phyloP scores from a whole-genome alignment of 2,113 vertebrate species.

The Carollia perspicillata region DNA sequence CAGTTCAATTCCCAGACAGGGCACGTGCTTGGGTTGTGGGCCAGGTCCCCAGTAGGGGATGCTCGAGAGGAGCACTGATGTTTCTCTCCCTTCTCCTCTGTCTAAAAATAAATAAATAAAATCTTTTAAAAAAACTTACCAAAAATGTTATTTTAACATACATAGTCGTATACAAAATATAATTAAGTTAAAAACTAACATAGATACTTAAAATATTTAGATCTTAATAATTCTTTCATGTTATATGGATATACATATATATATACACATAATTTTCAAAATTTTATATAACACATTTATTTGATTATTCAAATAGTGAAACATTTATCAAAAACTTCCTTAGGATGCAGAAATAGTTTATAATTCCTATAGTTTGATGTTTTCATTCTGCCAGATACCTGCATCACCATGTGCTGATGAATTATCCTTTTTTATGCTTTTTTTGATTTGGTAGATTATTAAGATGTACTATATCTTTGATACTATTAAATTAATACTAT shows the following conservation, averaged over 20 bases:
- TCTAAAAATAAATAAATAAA: too few species aligned
- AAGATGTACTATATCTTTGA: background rate
- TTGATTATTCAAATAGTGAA: background rate
- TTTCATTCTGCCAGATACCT: background rate
- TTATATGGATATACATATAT: too few species aligned
- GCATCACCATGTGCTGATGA: background rate
- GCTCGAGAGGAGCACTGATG: too few species aligned
- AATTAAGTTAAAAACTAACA: background rate
- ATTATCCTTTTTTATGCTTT: background rate
- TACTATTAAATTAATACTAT: background rate
- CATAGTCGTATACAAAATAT: background rate
- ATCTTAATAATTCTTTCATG: background rate
- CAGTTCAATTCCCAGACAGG: too few species aligned
- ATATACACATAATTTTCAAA: background rate
- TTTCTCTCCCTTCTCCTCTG: too few species aligned
- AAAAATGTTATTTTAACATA: background rate
- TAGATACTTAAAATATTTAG: background rate
- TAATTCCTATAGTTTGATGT: background rate
- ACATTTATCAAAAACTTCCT: background rate
- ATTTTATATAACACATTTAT: background rate
- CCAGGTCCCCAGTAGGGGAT: too few species aligned
- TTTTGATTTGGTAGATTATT: background rate
- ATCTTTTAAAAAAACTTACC: too few species aligned
- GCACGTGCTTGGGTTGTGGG: too few species aligned
- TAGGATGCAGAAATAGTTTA: rapidly evolving